phyloP scores from a whole-genome alignment of 2,113 vertebrate species.

The Myotis brandtii region DNA sequence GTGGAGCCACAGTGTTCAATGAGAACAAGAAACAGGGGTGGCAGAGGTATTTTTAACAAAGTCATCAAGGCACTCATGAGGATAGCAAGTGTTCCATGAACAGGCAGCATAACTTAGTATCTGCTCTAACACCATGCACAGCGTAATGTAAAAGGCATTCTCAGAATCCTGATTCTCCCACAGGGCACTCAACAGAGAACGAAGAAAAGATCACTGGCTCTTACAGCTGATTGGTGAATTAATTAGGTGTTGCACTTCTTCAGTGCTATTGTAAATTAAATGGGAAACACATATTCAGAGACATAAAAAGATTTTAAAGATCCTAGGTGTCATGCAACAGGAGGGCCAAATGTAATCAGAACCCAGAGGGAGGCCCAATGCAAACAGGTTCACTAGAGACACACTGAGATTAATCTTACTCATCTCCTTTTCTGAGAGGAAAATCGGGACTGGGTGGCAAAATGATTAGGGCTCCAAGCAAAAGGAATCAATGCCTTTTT shows the following conservation, averaged over 20 bases:
- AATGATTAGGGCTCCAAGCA: slow-evolving; percentile 37
- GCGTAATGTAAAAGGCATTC: slow-evolving; percentile 59
- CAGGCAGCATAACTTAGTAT: slow-evolving; percentile 65
- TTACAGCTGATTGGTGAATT: slow-evolving; percentile 77
- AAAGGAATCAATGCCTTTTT: slow-evolving; percentile 20
- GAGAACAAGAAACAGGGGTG: slow-evolving; percentile 23
- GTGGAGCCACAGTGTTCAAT: not conserved
- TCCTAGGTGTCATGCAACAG: slow-evolving; percentile 45
- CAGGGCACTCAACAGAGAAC: slow-evolving; percentile 54
- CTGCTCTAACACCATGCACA: slow-evolving; percentile 17
- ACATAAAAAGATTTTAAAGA: slow-evolving; percentile 44
- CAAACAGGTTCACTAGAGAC: slow-evolving; percentile 30
- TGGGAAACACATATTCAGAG: not conserved
- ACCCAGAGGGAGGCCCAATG: slow-evolving; percentile 36
- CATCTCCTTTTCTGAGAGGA: not conserved
- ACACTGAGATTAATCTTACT: slow-evolving; percentile 63
- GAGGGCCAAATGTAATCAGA: slow-evolving; percentile 59
- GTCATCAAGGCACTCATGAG: slow-evolving; percentile 72
- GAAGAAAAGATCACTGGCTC: slow-evolving; percentile 67
- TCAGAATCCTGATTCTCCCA: slow-evolving; percentile 66
- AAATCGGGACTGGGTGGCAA: slow-evolving; percentile 14
- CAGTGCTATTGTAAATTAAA: slow-evolving; percentile 67
- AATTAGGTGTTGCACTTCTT: slow-evolving; percentile 68
- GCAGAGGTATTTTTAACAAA: slow-evolving; percentile 70
- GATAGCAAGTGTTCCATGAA: slow-evolving; percentile 66